Percentiles rank a stretch among this genome's conserved stretches.
phyloP scores from a whole-genome alignment of 2,888 invertebrate species.

The Helobdella robusta region DNA sequence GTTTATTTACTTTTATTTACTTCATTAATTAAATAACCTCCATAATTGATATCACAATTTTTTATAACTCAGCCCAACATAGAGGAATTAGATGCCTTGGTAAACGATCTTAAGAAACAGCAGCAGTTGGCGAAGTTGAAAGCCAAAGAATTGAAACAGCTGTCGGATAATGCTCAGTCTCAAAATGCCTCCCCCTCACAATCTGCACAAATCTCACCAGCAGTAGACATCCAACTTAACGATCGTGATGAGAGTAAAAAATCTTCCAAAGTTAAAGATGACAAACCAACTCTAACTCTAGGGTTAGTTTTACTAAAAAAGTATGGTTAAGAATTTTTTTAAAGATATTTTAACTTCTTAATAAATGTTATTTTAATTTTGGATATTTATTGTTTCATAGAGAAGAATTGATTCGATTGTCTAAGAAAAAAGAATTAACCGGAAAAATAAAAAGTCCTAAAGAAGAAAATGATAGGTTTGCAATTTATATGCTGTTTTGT shows the following conservation, averaged over 20 bases:
- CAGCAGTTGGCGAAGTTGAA: slow-evolving; percentile 60
- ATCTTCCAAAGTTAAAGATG: no score
- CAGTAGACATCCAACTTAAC: not conserved
- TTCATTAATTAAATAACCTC: not conserved
- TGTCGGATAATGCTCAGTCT: slow-evolving; percentile 39
- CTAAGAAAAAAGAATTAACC: no score
- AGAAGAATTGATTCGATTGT: no score
- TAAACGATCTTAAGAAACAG: slow-evolving; percentile 63
- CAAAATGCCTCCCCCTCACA: slow-evolving; percentile 38
- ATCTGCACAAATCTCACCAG: slow-evolving; percentile 6
- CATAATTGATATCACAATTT: not conserved
- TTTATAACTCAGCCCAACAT: slow-evolving; percentile 55
- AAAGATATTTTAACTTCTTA: no score
- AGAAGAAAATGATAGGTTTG: no score
- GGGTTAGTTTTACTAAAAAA: slow-evolving; percentile 13
- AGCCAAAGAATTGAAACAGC: slow-evolving; percentile 40
- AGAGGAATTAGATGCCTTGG: slow-evolving; percentile 64
- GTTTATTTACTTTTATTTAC: not conserved
- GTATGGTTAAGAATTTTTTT: no score
- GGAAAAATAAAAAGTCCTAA: no score
- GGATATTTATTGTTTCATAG: no score
- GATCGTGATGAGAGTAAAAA: slow-evolving; percentile 3
- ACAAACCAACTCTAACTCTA: slow-evolving; percentile 20
- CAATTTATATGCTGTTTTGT: no score
- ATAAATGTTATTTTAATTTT: no score